These are phyloP conservation scores for Balaeniceps rex DNA, from an alignment of 2,113 vertebrate species.

Conservation along the genomic window DNA sequence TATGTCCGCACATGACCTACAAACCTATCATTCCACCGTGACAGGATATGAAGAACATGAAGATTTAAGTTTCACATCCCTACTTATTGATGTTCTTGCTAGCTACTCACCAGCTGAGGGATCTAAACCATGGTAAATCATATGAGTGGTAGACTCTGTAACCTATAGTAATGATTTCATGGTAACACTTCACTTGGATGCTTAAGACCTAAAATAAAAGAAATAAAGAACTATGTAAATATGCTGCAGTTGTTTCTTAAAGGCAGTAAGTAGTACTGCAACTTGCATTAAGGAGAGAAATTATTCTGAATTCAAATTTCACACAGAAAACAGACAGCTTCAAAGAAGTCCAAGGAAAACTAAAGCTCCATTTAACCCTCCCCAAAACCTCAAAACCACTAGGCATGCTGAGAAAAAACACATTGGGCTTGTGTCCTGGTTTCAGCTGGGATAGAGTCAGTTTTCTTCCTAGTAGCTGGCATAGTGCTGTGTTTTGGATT, in stretches of 20 bases:
- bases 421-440: background rate
- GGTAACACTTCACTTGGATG: constrained; percentile 97
- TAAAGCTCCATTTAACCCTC: background rate
- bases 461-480: background rate
- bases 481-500: background rate
- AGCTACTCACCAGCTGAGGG: constrained; percentile 90
- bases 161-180: constrained; percentile 97
- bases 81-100: background rate
- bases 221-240: background rate
- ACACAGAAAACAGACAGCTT: background rate
- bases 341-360: background rate
- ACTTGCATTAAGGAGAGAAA: background rate
- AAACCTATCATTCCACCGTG: background rate
- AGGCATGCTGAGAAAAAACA: background rate
- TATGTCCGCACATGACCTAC: background rate
- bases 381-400: background rate
- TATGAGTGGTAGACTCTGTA: constrained; percentile 97
- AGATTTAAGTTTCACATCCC: background rate
- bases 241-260: background rate
- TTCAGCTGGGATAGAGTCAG: background rate
- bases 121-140: constrained; percentile 95
- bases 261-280: background rate
- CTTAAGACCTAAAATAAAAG: constrained; percentile 85
- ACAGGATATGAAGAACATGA: background rate
- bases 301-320: background rate